These are phyloP conservation scores for Drosophila sulfurigaster DNA, from an alignment of 1,140 invertebrate species.

Conservation along the genomic window DNA sequence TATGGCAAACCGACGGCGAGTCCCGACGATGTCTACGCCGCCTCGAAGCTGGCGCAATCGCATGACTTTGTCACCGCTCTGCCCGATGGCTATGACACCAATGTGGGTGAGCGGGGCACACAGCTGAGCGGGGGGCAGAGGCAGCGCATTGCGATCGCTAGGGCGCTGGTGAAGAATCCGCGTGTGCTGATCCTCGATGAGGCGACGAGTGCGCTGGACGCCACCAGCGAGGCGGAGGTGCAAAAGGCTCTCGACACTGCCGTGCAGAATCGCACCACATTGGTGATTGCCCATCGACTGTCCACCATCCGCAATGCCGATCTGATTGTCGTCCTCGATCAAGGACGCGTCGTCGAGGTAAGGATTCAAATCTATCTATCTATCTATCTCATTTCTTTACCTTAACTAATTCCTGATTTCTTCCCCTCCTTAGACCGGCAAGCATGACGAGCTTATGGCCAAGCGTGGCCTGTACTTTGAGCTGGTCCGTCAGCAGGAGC, in stretches of 20 bases:
- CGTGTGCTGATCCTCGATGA: constrained; percentile 95
- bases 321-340: constrained; percentile 93
- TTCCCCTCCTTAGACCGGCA: constrained; percentile 87
- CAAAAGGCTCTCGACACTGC: constrained; percentile 93
- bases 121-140: constrained; percentile 96
- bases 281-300: constrained; percentile 95
- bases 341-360: constrained; percentile 93
- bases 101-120: constrained; percentile 95
- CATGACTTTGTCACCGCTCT: constrained; percentile 95
- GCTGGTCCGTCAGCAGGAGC: constrained; percentile 85
- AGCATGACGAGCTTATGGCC: constrained; percentile 91
- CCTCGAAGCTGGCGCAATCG: constrained; percentile 95
- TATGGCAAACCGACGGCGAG: constrained; percentile 92
- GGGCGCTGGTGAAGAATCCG: constrained; percentile 95
- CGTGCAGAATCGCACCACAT: constrained; percentile 91
- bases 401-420: constrained; percentile 4
- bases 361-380: constrained; percentile 20
- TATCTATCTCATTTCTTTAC: background rate
- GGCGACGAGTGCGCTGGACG: constrained; percentile 96
- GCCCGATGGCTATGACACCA: constrained; percentile 93
- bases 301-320: constrained; percentile 95
- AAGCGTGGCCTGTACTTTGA: constrained; percentile 90
- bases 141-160: constrained; percentile 95
- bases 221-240: constrained; percentile 94
- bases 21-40: constrained; percentile 88